A percentile compares a stretch with the other conserved stretches of the same genome.
These are phyloP conservation scores for Tenthredo livida DNA, from an alignment of 2,888 invertebrate species.

Conservation along the genomic window DNA sequence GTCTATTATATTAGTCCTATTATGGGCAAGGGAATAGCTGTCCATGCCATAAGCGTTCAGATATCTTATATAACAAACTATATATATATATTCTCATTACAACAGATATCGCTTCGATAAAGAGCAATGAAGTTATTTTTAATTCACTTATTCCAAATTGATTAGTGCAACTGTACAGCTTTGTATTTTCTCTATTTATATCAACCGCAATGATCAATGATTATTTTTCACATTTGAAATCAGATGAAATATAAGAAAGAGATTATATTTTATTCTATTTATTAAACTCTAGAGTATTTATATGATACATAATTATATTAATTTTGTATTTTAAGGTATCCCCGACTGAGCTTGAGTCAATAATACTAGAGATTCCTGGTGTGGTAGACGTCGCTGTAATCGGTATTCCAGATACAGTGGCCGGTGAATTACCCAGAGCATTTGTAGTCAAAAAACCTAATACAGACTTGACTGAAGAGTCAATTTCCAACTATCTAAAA, in stretches of 20 bases:
- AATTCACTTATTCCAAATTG: background rate
- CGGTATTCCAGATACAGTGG: slow-evolving; percentile 85
- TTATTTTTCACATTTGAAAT: background rate
- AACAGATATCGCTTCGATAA: background rate
- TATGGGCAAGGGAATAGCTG: background rate
- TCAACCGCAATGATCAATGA: background rate
- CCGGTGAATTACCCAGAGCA: slow-evolving; percentile 88
- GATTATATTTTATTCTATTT: background rate
- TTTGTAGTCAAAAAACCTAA: slow-evolving; percentile 84
- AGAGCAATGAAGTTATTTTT: background rate
- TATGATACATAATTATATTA: background rate
- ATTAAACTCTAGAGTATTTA: background rate
- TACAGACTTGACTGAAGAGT: slow-evolving; percentile 80
- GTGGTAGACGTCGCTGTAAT: slow-evolving; percentile 90
- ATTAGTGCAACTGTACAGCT: background rate
- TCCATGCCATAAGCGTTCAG: background rate
- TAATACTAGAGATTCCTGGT: slow-evolving; percentile 86
- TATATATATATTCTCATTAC: background rate
- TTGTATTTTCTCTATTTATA: background rate
- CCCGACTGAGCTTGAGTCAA: slow-evolving; percentile 90
- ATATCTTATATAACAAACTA: slow-evolving; percentile 1
- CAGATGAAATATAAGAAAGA: background rate
- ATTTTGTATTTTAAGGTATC: slow-evolving; percentile 83
- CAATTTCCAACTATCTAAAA: slow-evolving; percentile 81
- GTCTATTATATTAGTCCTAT: slow-evolving; percentile 8